phyloP scores from a whole-genome alignment of 2,113 vertebrate species.

The Platichthys flesus region DNA sequence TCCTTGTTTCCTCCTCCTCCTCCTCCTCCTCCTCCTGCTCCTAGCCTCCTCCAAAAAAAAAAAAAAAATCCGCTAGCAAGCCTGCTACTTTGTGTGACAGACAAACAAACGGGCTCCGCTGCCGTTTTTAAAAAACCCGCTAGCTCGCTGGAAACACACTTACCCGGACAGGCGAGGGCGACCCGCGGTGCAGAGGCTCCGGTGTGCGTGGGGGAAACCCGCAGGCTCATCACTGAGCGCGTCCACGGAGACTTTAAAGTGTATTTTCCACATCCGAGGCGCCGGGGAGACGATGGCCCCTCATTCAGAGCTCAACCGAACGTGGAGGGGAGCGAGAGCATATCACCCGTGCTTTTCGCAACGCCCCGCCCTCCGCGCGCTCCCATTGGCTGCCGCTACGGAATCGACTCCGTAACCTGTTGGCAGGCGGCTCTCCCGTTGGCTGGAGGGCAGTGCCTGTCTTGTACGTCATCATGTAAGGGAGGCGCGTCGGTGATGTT shows the following conservation, averaged over 20 bases:
- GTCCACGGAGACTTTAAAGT: constrained; percentile 63
- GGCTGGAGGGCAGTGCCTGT: constrained; percentile 45
- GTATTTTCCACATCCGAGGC: constrained; percentile 73
- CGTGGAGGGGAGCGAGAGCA: constrained; percentile 53
- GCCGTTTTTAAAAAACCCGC: constrained; percentile 44
- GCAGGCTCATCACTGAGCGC: constrained; percentile 42
- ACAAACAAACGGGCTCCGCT: constrained; percentile 81
- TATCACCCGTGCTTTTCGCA: not conserved
- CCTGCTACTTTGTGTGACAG: constrained; percentile 83
- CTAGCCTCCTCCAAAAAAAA: constrained; percentile 18
- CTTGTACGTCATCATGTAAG: not conserved
- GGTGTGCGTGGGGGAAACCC: constrained; percentile 36
- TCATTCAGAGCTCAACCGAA: constrained; percentile 82
- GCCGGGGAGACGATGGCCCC: constrained; percentile 82
- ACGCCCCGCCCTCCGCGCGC: constrained; percentile 41
- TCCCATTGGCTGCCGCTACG: constrained; percentile 64
- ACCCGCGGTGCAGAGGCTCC: constrained; percentile 9
- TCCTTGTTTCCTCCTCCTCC: not conserved
- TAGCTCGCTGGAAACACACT: constrained; percentile 41
- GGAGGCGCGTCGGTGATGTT: constrained; percentile 47
- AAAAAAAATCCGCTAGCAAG: constrained; percentile 74
- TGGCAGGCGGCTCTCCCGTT: constrained; percentile 41
- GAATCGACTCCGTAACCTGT: constrained; percentile 34
- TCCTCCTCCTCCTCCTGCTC: not conserved
- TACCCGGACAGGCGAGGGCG: constrained; percentile 49